These are phyloP conservation scores for Leptodactylus fallax DNA, from an alignment of 2,797 vertebrate species.

Conservation along the genomic window DNA sequence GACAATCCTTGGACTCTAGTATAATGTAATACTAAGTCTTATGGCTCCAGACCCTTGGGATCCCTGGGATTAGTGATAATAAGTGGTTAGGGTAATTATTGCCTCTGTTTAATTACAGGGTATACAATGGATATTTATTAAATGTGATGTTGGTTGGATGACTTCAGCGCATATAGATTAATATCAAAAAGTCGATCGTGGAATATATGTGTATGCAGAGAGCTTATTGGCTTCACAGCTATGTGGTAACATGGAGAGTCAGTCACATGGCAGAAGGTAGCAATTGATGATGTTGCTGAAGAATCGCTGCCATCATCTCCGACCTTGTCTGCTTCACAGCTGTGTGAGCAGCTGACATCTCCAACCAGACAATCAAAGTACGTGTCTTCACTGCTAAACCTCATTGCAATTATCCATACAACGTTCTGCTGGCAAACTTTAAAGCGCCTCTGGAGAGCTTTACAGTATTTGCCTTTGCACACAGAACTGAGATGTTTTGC, in stretches of 20 bases:
- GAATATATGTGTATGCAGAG: not conserved
- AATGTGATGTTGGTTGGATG: not conserved
- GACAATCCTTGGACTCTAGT: no score
- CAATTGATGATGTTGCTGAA: constrained; percentile 69
- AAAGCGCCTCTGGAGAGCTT: constrained; percentile 63
- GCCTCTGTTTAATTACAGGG: not conserved
- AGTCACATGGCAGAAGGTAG: constrained; percentile 48
- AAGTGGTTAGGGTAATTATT: not conserved
- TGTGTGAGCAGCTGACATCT: constrained; percentile 73
- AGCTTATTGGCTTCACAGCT: constrained; percentile 24
- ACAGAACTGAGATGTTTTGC: constrained; percentile 48
- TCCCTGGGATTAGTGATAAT: not conserved
- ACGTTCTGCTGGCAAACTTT: constrained; percentile 60
- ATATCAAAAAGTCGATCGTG: no score
- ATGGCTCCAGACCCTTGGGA: not conserved
- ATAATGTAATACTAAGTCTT: no score
- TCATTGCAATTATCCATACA: constrained; percentile 64
- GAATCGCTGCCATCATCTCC: constrained; percentile 66
- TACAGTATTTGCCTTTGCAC: constrained; percentile 69
- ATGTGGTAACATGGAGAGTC: constrained; percentile 41
- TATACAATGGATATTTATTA: not conserved
- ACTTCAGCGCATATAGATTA: no score
- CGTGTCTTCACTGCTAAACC: constrained; percentile 68
- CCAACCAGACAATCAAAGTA: constrained; percentile 69
- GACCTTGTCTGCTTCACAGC: constrained; percentile 73